Percentiles rank a stretch among this genome's conserved stretches.
Conservation (phyloP, 2,888 invertebrate genomes). For the Drosophila hawaiiensis region DNA sequence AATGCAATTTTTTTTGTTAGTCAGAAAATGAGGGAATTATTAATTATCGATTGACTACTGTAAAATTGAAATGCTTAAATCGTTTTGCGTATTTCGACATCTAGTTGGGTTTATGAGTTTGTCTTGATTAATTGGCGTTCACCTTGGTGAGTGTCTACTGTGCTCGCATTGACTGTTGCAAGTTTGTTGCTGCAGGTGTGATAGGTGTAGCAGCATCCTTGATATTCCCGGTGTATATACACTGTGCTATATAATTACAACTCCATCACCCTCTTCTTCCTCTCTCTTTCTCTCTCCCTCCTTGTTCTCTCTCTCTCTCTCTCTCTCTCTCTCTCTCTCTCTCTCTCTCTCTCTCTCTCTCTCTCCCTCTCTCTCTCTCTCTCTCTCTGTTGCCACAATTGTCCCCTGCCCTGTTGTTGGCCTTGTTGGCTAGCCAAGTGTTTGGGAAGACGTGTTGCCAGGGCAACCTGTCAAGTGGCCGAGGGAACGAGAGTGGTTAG, state of each 20-base stretch:
- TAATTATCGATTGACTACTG: background rate
- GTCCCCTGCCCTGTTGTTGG: background rate
- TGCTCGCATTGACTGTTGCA: background rate
- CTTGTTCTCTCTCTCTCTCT: too few relatives aligned
- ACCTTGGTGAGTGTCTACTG: background rate
- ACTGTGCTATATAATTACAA: background rate
- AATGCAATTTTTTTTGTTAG: background rate
- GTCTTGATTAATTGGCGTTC: background rate
- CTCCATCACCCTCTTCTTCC: background rate
- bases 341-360: background rate
- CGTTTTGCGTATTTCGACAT: background rate
- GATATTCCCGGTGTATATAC: background rate
- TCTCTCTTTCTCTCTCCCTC: background rate
- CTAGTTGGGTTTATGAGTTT: background rate
- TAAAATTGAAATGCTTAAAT: background rate
- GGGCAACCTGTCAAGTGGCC: constrained; percentile 23
- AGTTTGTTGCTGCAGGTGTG: background rate
- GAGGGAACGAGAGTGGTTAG: constrained; percentile 12
- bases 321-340: background rate
- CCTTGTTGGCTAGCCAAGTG: constrained; percentile 23
- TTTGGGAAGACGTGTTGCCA: constrained; percentile 48
- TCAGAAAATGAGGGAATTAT: background rate
- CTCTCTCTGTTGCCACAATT: background rate
- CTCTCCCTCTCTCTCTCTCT: background rate
- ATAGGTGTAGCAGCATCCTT: background rate